Base-by-base conservation (phyloP, 2,113 vertebrate species). In the Rhineura floridana region DNA sequence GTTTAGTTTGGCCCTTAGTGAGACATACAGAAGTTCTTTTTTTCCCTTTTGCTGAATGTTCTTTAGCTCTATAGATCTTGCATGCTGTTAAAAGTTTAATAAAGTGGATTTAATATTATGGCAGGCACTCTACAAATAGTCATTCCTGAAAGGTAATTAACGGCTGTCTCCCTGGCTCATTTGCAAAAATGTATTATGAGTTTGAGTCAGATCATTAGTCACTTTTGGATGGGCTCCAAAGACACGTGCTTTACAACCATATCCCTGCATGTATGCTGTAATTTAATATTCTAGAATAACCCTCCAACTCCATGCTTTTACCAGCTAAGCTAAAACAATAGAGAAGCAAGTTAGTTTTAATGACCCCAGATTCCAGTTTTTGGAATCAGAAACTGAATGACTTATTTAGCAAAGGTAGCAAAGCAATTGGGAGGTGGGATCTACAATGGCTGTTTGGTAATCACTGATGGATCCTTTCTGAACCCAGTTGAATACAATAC, bases 161-260 rank as follows among this genome's bases (percentile, higher is more conserved):
- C 42, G 23, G 75, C 90, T 86, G 67, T 0, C 76, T 89, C 86
- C 70, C 5, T 85, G 0, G 73, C 25, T 33, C 77, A 86, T 85
- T 90, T 85, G 52, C n/a, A 44, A 90, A 86, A 92, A 28, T 4
- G 15, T 44, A 7, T 75, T 85, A 65, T 91, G 83, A 88, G 15
- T 33, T 50, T 30, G 50, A 84, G 81, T 82, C 13, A 72, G 30
- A 87, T 87, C 84, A 28, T 86, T 80, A 85, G 17, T n/a, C 77
- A 79, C 39, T 90, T 62, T 25, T 75, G 65, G 5, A 55, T 39
- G 85, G 42, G 89, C 1, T 23, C 6, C 59, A 87, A 84, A 42
- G 48, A 21, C 76, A 13, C 42, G 81, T 6, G 28, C 3, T 7
- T 8, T 77, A 36, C 39, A 84, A 59, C 44, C 4, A 50, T 83